Base-by-base conservation (phyloP, 1,140 invertebrate species). In the Bombus huntii region DNA sequence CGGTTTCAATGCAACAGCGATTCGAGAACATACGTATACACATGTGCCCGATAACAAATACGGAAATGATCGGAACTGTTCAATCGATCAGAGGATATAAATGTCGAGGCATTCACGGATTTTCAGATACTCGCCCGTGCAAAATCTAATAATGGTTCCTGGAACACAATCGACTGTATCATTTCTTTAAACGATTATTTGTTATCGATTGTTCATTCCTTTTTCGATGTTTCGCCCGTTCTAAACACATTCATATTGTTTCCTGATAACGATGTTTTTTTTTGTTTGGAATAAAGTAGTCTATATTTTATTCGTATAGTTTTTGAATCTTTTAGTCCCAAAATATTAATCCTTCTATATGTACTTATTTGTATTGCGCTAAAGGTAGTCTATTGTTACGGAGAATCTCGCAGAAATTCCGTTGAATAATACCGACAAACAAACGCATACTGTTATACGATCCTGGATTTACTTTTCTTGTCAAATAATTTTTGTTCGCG, bases 61-160 rank as follows among this genome's bases (percentile, higher is more conserved):
- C 53, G 73, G 77, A 85, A 85, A 62, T 25, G 47, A 34, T 39
- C 70, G 59, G 34, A 25, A 39, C 37, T 42, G 74, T 6, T 59
- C 66, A 59, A 85, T 81, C 84, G 59, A 75, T 85, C 83, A 65
- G 57, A 28, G 42, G 47, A 39, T 73, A 37, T 39, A 81, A 85
- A 73, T 73, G 66, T 65, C 65, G 65, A 34, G 71, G 25, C 37
- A 53, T 53, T 47, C 65, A 68, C 37, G 31, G 37, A 78, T 62
- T 53, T 75, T 34, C 42, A n/a, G n/a, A 15, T 47, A 78, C 66
- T 42, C 34, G 4, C 9, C 25, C 25, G 28, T 28, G 74, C 22
- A 39, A 78, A 83, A 42, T 57, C 34, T 42, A 42, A n/a, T 13
- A 73, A 42, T 42, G 9, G 28, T 9, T 18, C 9, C 39, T 73